Percentiles rank a stretch among this genome's conserved stretches.
Conservation (phyloP, 2,113 vertebrate species). For the Danionella cerebrum region DNA sequence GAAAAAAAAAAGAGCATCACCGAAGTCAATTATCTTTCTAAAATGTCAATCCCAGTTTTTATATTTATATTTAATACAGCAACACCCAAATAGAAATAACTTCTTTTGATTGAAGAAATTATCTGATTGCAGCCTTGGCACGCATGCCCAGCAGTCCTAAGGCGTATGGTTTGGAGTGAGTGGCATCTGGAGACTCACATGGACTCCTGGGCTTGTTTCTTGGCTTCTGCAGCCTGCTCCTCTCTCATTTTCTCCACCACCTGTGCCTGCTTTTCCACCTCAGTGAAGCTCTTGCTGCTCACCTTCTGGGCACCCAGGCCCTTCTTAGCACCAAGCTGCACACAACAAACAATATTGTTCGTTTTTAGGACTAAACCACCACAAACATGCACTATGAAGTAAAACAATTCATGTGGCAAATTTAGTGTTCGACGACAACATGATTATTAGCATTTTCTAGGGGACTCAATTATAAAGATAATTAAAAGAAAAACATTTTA, state of each 20-base stretch:
- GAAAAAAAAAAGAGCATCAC: background rate
- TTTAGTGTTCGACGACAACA: too few relatives aligned
- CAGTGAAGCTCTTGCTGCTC: constrained; percentile 90
- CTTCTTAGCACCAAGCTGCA: constrained; percentile 86
- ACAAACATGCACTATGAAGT: too few relatives aligned
- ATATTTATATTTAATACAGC: too few relatives aligned
- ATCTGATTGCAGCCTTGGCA: background rate
- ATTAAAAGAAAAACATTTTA: too few relatives aligned
- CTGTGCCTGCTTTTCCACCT: constrained; percentile 91
- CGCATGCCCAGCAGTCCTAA: background rate
- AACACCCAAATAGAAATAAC: too few relatives aligned
- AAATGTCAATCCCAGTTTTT: too few relatives aligned
- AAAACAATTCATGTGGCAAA: too few relatives aligned
- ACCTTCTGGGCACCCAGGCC: constrained; percentile 96
- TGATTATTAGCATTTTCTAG: too few relatives aligned
- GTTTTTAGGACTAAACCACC: too few relatives aligned
- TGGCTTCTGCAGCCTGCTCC: constrained; percentile 77
- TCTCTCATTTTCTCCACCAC: constrained; percentile 88
- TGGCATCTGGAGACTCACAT: constrained; percentile 68
- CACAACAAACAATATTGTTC: background rate
- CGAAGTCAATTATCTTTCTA: background rate
- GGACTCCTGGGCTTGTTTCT: constrained; percentile 86
- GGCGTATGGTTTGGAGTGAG: background rate
- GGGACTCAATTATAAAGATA: too few relatives aligned
- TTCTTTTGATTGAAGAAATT: too few relatives aligned